A percentile compares a stretch with the other conserved stretches of the same genome.
Evolutionary conservation across 1,140 invertebrate genomes (phyloP).

Genomic region (Ceratina japonica): DNA sequence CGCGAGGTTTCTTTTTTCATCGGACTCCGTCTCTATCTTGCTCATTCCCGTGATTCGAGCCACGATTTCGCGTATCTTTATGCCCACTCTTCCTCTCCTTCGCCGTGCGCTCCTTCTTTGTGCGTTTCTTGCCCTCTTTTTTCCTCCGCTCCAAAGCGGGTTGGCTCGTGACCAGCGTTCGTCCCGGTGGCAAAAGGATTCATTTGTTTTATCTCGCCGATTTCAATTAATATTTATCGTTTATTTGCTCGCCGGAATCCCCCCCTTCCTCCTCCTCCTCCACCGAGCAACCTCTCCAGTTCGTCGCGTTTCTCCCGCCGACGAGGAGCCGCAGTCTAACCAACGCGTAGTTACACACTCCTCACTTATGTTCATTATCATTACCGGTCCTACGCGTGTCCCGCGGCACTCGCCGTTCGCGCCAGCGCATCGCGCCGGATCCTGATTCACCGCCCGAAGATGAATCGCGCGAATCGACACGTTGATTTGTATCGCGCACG

Average conservation of each 20-base stretch:
- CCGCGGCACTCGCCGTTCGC: conserved; percentile 19
- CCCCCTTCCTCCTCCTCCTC: too few species aligned
- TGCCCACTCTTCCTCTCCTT: neutral
- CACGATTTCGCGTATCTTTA: conserved; percentile 47
- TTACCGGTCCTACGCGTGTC: neutral
- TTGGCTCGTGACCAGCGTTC: conserved; percentile 60
- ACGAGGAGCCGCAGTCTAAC: too few species aligned
- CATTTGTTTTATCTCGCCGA: conserved; percentile 68
- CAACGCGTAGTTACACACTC: neutral
- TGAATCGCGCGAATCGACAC: conserved; percentile 58
- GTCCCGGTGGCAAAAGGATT: conserved; percentile 54
- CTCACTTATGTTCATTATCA: conserved; percentile 43
- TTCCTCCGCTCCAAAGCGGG: neutral
- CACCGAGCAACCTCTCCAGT: neutral
- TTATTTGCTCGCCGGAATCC: conserved; percentile 51
- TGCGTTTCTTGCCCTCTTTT: neutral
- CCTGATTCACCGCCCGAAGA: conserved; percentile 42
- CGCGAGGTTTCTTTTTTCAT: conserved; percentile 4
- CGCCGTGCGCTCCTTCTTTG: neutral
- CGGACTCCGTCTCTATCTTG: neutral
- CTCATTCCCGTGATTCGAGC: conserved; percentile 46
- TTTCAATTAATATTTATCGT: conserved; percentile 70
- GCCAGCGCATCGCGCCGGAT: neutral
- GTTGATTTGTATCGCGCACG: conserved; percentile 52
- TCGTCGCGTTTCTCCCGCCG: neutral